phyloP scores from a whole-genome alignment of 2,113 vertebrate species.

The Gallinago paraguaiae region DNA sequence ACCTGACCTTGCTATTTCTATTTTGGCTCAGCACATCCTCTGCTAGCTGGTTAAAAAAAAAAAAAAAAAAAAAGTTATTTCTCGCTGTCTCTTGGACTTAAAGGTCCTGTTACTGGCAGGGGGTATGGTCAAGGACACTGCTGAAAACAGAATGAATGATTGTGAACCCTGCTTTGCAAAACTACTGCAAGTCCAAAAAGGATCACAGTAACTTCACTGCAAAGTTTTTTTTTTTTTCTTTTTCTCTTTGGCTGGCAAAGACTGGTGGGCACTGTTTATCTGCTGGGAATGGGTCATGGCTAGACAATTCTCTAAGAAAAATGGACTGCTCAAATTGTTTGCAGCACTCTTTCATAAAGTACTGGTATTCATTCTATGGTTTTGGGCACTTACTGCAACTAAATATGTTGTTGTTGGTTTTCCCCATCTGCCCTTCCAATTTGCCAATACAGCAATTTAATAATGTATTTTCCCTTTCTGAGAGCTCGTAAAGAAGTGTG shows the following conservation, averaged over 20 bases:
- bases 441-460: conserved; percentile 16
- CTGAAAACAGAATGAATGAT: conserved; percentile 62
- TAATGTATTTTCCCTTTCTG: conserved; percentile 3
- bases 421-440: background rate
- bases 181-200: conserved; percentile 50
- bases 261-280: background rate
- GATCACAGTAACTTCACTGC: background rate
- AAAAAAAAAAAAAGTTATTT: conserved; percentile 55
- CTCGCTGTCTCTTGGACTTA: conserved; percentile 64
- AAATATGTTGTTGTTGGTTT: conserved; percentile 5
- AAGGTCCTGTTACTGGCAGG: conserved; percentile 69
- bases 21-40: conserved; percentile 76
- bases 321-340: background rate
- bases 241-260: background rate
- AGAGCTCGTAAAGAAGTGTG: background rate
- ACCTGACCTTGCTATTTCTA: conserved; percentile 79
- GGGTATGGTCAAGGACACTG: conserved; percentile 61
- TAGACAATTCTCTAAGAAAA: conserved; percentile 8
- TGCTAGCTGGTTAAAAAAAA: conserved; percentile 67
- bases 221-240: background rate
- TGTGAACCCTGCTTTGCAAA: conserved; percentile 59
- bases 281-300: background rate
- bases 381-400: background rate
- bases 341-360: background rate
- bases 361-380: background rate